Evolutionary conservation across 2,888 invertebrate species (phyloP), one percentile per base, ranked within the genome.

Genomic region (Heliconius erato): DNA sequence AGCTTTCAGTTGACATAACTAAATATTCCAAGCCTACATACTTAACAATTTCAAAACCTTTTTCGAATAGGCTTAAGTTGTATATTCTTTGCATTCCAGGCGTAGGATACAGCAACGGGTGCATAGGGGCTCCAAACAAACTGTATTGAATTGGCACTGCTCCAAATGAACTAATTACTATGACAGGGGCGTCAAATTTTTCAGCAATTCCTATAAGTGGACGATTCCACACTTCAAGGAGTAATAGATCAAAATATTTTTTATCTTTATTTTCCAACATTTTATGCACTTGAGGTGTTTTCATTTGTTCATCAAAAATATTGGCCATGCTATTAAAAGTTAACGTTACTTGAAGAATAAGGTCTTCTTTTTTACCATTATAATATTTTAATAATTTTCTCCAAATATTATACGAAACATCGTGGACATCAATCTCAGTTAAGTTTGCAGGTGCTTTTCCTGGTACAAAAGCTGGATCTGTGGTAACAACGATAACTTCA

Each of bases 361-460:
- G 54, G 68, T 83, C 68, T 23, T 74, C 65, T 71, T 81, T 82
- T 28, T 74, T 65, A 19, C 76, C 84, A 74, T 40, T 28, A 28
- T 79, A 69, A 32, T 72, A 44, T 44, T 32, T 79, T 78, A 83
- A 80, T 35, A 44, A 79, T 68, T 79, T 77, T 76, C 44, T 59
- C 85, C 82, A 86, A 19, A 80, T 81, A 28, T 74, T 67, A 32
- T 91, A 91, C 0, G 91, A 89, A 28, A 88, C 79, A 65, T 91
- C 88, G 32, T 90, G 88, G 0, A 92, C 69, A 71, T 92, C 89
- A 9, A 94, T 91, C 87, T 94, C 92, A 19, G 87, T 91, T 28
- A 92, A 86, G 82, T 93, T 93, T 28, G 77, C 76, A 19, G 87
- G 88, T 12, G 77, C 65, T 16, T 72, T 54, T 16, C 81, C 85